Evolutionary conservation across 2,113 vertebrate species (phyloP).

Genomic region (Lynx canadensis): DNA sequence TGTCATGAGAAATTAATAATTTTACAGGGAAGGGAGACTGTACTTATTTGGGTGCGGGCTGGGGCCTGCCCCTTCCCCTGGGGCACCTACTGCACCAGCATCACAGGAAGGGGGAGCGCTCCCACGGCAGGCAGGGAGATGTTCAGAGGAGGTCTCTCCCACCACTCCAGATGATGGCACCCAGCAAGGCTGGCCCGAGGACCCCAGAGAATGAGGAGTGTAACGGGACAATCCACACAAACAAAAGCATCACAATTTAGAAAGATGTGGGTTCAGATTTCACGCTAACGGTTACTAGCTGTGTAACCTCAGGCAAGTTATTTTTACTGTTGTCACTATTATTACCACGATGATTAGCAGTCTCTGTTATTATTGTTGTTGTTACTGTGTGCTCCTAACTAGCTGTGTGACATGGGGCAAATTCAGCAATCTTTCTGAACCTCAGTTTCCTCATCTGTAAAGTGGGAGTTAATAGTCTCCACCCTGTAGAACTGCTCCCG

Average conservation of each 20-base stretch:
- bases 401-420: neutral
- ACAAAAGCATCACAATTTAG: neutral
- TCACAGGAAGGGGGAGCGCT: neutral
- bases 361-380: neutral
- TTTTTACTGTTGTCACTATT: neutral
- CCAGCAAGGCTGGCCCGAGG: neutral
- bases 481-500: neutral
- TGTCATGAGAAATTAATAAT: slow-evolving; percentile 90
- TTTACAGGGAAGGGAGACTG: slow-evolving; percentile 83
- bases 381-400: neutral
- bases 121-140: neutral
- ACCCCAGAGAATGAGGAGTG: neutral
- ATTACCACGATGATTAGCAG: neutral
- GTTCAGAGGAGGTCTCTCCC: neutral
- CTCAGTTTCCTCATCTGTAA: slow-evolving; percentile 37
- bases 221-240: neutral
- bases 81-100: neutral
- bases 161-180: neutral
- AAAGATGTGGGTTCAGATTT: neutral
- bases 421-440: neutral
- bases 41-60: slow-evolving; percentile 51
- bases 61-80: neutral
- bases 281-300: neutral
- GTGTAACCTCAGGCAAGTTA: neutral
- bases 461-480: neutral